Percentiles rank a stretch among this genome's conserved stretches.
phyloP scores from a whole-genome alignment of 2,888 invertebrate species.

The Venusia cambrica region DNA sequence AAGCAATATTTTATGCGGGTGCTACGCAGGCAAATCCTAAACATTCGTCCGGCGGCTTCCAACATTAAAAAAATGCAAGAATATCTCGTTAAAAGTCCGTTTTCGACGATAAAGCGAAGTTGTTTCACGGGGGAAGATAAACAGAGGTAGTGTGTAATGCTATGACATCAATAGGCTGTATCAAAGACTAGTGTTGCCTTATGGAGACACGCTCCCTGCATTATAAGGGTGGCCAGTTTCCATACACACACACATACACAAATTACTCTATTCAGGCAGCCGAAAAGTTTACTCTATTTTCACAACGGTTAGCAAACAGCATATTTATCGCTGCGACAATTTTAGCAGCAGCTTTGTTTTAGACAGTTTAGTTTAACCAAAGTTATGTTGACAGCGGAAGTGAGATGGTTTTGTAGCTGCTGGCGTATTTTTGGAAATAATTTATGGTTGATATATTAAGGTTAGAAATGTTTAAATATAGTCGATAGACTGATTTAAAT shows the following conservation, averaged over 20 bases:
- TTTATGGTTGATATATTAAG: not conserved
- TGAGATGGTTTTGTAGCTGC: constrained; percentile 10
- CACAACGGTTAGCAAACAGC: constrained; percentile 25
- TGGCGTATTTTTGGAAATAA: constrained; percentile 4
- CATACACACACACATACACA: constrained; percentile 60
- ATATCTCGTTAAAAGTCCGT: constrained; percentile 51
- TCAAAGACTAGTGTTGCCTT: constrained; percentile 66
- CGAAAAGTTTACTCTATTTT: constrained; percentile 29
- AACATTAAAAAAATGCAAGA: no score
- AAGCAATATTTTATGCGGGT: no score
- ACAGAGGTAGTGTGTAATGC: constrained; percentile 62
- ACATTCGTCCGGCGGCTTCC: no score
- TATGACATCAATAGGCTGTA: constrained; percentile 73
- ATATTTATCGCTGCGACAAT: constrained; percentile 30
- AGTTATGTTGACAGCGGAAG: constrained; percentile 18
- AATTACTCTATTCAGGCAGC: constrained; percentile 33
- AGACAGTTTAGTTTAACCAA: constrained; percentile 20
- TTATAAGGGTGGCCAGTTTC: constrained; percentile 56
- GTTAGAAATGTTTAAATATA: not conserved
- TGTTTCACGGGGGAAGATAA: constrained; percentile 58
- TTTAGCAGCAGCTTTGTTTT: constrained; percentile 28
- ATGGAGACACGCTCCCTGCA: constrained; percentile 55
- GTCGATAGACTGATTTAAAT: constrained; percentile 7
- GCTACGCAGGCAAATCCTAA: no score
- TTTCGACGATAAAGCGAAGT: constrained; percentile 50